Conservation (phyloP, 2,113 vertebrate species). For the Coregonus clupeaformis region DNA sequence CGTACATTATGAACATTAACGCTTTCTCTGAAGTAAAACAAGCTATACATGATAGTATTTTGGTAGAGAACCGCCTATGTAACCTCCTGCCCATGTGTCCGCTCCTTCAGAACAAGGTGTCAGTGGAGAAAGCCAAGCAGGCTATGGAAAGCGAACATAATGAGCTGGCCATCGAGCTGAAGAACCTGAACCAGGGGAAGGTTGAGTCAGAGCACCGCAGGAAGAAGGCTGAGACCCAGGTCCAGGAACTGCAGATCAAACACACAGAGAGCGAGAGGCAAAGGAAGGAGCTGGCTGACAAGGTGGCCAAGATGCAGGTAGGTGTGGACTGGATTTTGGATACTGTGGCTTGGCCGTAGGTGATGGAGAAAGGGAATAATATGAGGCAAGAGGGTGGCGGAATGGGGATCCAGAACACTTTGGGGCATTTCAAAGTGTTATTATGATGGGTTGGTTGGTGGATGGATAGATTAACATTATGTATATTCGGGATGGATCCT, state of each 20-base stretch:
- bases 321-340: background rate
- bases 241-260: constrained; percentile 93
- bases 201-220: constrained; percentile 89
- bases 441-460: background rate
- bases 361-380: too few relatives aligned
- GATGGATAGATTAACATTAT: too few relatives aligned
- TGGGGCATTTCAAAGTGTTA: too few relatives aligned
- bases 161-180: constrained; percentile 89
- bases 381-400: too few relatives aligned
- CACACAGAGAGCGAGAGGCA: constrained; percentile 82
- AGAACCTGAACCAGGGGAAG: constrained; percentile 84
- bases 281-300: constrained; percentile 80
- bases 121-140: constrained; percentile 92
- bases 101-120: constrained; percentile 83
- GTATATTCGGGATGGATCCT: too few relatives aligned
- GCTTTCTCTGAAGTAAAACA: too few relatives aligned
- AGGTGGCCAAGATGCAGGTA: constrained; percentile 89
- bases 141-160: constrained; percentile 87
- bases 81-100: background rate
- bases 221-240: constrained; percentile 88
- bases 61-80: background rate
- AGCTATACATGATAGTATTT: background rate
- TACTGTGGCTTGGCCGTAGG: background rate
- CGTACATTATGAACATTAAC: background rate
- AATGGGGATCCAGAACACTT: too few relatives aligned